Base-by-base conservation (phyloP, 92 coral and sea anemone genomes). In the Palythoa grandis region DNA sequence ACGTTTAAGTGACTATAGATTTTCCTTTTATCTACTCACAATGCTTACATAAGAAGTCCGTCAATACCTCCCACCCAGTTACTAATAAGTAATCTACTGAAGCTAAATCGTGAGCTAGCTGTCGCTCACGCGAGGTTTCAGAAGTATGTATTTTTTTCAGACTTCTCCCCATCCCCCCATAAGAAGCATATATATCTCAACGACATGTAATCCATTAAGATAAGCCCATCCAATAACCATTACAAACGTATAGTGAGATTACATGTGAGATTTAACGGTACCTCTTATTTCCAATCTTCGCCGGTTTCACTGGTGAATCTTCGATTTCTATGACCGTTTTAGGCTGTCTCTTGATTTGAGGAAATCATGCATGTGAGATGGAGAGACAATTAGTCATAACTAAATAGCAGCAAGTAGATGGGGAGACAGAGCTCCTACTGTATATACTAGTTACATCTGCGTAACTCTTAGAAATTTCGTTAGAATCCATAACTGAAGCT, bases 251-350 rank as follows among this genome's bases (percentile, higher is more conserved):
- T 54, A 54, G 60, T 54, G 60, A 54, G 2, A 54, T 54, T 5
- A 11, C 60, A 54, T 54, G 60, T 54, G 60, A 54, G 60, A 54
- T 54, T 54, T 54, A 5, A 54, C 60, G 12, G 17, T 54, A 54
- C 60, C 60, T 54, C 60, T 54, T 54, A 54, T 54, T 54, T 5
- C 60, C 60, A 54, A 13, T 73, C 70, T 65, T 65, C 25, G 70
- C 70, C 70, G 25, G 70, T 65, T 65, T 65, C 70, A 65, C 70
- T 65, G 70, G 8, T 65, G 70, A 65, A 65, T 65, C 70, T 65
- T 65, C 63, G 13, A 57, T 57, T 57, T 57, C 25, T 65, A 65
- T 65, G 70, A 65, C 70, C 70, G 70, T 65, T 17, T 65, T 65
- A 65, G 70, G 29, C 10, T 65, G 70, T 65, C 70, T 17, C 70